Conservation (phyloP, 2,113 vertebrate genomes). For the Malurus melanocephalus region DNA sequence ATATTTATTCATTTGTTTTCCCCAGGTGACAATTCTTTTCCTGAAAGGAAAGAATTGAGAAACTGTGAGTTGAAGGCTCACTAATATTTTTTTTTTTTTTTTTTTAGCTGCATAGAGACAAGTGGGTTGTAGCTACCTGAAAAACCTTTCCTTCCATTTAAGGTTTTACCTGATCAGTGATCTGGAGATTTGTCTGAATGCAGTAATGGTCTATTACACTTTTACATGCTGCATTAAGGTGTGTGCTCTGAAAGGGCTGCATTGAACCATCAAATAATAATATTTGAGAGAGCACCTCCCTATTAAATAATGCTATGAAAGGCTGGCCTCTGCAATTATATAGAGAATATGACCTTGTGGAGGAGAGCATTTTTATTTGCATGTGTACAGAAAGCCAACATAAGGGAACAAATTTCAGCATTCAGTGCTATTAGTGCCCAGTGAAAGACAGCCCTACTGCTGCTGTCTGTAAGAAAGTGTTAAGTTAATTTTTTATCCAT, state of each 20-base stretch:
- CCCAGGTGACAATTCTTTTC: neutral
- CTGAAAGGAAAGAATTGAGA: neutral
- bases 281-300: neutral
- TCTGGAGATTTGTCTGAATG: neutral
- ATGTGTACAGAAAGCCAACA: neutral
- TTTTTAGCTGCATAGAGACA: neutral
- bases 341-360: neutral
- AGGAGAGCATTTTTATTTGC: neutral
- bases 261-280: neutral
- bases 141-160: neutral
- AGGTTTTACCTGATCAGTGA: neutral
- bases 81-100: neutral
- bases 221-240: neutral
- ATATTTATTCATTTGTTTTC: neutral
- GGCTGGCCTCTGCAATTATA: neutral
- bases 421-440: neutral
- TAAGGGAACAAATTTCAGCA: neutral
- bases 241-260: neutral
- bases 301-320: neutral
- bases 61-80: neutral
- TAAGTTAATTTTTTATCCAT: neutral
- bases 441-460: neutral
- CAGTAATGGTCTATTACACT: neutral
- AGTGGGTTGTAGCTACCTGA: neutral
- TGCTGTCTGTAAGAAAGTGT: neutral